phyloP scores from a whole-genome alignment of 2,113 vertebrate genomes.

The Crotophaga sulcirostris region DNA sequence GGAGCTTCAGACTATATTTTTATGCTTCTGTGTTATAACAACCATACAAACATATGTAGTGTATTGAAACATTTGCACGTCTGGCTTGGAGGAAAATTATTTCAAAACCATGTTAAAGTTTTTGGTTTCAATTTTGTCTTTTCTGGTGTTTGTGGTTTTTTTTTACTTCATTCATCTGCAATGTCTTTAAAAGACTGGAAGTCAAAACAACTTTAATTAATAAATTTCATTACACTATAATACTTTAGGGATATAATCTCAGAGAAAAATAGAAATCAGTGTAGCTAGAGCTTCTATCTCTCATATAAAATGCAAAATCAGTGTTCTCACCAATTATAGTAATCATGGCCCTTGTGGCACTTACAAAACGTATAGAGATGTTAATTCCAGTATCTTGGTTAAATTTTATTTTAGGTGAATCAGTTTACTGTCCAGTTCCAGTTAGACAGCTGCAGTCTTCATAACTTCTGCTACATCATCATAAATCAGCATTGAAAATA shows the following conservation, averaged over 20 bases:
- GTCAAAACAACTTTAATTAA: not conserved
- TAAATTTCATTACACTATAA: not conserved
- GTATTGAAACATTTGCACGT: not conserved
- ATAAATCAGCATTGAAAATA: not conserved
- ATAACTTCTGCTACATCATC: not conserved
- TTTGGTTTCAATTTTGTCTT: not conserved
- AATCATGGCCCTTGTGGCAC: not conserved
- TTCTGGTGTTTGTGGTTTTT: rapidly evolving
- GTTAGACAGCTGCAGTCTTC: not conserved
- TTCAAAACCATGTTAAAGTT: not conserved
- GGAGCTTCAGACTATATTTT: not conserved
- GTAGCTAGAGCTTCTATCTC: not conserved
- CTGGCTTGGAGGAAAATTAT: not conserved
- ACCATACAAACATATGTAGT: not conserved
- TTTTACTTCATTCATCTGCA: not conserved
- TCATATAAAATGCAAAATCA: not conserved
- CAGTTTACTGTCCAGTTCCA: not conserved
- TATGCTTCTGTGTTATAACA: not conserved
- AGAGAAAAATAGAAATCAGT: not conserved
- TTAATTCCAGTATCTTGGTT: not conserved
- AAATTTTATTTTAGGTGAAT: not conserved
- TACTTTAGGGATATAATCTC: not conserved
- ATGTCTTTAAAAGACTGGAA: not conserved
- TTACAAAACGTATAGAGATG: not conserved
- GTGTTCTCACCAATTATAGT: not conserved